Base-by-base conservation (phyloP, 2,797 vertebrate genomes). In the Euthynnus affinis region DNA sequence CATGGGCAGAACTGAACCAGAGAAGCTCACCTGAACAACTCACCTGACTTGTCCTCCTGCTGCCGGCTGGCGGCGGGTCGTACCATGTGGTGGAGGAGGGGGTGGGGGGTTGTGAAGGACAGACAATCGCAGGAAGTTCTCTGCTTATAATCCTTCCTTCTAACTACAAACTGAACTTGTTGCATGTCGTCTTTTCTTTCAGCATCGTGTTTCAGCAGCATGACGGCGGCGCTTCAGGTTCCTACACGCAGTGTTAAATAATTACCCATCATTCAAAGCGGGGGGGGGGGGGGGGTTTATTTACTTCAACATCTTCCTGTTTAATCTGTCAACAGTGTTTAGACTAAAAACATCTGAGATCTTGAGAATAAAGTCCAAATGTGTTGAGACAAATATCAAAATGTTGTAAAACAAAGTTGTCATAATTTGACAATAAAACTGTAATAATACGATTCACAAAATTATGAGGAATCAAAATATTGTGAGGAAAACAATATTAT, bases 141-240 rank as follows among this genome's bases (percentile, higher is more conserved):
- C 78, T 15, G 1, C 29, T 15, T 3, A 8, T 20, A 20, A n/a
- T 23, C 52, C 4, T 27, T 17, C 14, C 22, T 51, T 22, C 17
- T 25, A 56, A 29, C 65, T 29, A 52, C 49, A 65, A 3, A 74
- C 64, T 71, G 12, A 68, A 71, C 29, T n/a, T 55, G 67, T 44
- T 72, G 80, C 80, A 82, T 70, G 80, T 78, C 20, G 15, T 63
- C 23, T 69, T 76, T 53, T 49, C 34, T 56, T 27, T 58, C 52
- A 52, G 25, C 29, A 7, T 69, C 73, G 53, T 27, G 32, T 57
- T 29, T 59, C 53, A 53, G 49, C 58, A 61, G 48, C 71, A 29
- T 49, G 71, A 49, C 23, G 22, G 12, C 6, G 15, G 20, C 3
- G 23, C 62, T 37, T 69, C 34, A 1, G 1, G 5, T 61, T 37